These are phyloP conservation scores for Arenaria interpres DNA, from an alignment of 2,113 vertebrate genomes.

Conservation along the genomic window DNA sequence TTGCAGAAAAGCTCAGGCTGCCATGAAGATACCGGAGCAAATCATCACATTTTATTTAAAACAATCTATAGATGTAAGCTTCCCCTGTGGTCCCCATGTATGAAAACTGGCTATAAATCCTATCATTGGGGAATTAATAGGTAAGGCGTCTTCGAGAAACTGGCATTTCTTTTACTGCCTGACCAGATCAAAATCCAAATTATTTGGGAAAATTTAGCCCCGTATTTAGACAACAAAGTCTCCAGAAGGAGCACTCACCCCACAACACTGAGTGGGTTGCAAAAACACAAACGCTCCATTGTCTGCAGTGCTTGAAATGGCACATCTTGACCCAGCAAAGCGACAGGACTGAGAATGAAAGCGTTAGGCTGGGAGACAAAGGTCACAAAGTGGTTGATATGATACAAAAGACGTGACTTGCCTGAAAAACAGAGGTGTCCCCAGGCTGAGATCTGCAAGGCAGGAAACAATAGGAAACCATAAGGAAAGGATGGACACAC, in stretches of 20 bases:
- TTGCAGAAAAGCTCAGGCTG: neutral
- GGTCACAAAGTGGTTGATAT: neutral
- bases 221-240: neutral
- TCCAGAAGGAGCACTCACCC: neutral
- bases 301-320: neutral
- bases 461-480: neutral
- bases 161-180: neutral
- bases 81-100: neutral
- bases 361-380: neutral
- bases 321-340: neutral
- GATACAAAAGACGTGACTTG: neutral
- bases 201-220: neutral
- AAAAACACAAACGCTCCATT: neutral
- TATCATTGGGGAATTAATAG: neutral
- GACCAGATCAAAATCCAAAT: neutral
- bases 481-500: rapidly evolving
- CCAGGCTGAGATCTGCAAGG: neutral
- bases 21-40: neutral
- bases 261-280: neutral
- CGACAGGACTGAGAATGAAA: neutral
- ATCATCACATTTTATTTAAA: neutral
- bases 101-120: neutral
- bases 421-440: neutral
- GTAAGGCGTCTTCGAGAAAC: rapidly evolving
- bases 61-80: neutral